Evolutionary conservation across 2,888 invertebrate species (phyloP), one percentile per base, ranked within the genome.

Genomic region (Himalopsyche kuldschensis): DNA sequence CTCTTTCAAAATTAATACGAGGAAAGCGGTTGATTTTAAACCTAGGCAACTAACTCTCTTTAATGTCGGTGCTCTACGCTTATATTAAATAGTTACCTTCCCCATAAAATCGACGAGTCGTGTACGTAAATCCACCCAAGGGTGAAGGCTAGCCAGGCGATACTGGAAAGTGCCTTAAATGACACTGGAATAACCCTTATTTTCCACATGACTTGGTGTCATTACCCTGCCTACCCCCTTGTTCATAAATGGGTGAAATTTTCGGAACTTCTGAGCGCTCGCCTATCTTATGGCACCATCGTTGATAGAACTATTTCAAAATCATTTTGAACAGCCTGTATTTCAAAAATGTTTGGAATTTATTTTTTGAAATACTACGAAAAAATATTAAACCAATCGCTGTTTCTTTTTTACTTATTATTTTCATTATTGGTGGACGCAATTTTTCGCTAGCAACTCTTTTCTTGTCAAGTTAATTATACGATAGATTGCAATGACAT

Each of bases 181-280:
- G 83, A 83, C 80, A 81, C 55, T 69, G 82, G 79, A 83, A 79
- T 82, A 82, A 82, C 85, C 85, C 85, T 85, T 81, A 83, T 85
- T 85, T 85, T 85, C 82, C 80, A 80, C 83, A 82, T 83, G 85
- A 82, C 83, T 83, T 78, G 75, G 75, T 82, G 78, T 85, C 85
- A 83, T 85, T 85, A 85, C 81, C 69, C 69, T 69, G 69, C 69
- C 27, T 69, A 69, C 69, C 69, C 69, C 69, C 81, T 63, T 41
- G 80, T 79, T 82, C 78, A 55, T 81, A 79, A 35, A 80, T 80
- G 80, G 80, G 47, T 69, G 69, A 69, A 69, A 69, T 69, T 69
- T 69, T 30, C 69, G 69, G 69, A 69, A 69, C 30, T 69, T 69
- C 27, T 27, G 27, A 69, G 30, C 69, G 69, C 11, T 69, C 69